Evolutionary conservation across 2,888 invertebrate genomes (phyloP).

Genomic region (Pegoplata infirma): DNA sequence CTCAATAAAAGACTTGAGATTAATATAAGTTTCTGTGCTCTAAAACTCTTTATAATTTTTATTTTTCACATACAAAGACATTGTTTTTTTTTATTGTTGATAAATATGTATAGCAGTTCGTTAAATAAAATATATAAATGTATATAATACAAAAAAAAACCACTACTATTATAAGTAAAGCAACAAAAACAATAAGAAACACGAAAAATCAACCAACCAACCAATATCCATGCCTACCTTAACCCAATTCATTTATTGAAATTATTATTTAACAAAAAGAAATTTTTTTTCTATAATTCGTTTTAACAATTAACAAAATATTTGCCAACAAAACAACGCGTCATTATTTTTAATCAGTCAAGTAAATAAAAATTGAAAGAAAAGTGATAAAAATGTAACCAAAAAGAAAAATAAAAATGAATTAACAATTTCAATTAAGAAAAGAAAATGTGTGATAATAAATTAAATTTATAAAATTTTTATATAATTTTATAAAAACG

Average conservation of each 20-base stretch:
- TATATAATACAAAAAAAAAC: slow-evolving; percentile 27
- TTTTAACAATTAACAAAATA: slow-evolving; percentile 13
- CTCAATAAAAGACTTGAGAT: background rate
- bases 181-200: slow-evolving; percentile 36
- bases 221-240: slow-evolving; percentile 69
- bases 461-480: background rate
- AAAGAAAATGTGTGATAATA: background rate
- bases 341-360: slow-evolving; percentile 9
- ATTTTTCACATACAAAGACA: background rate
- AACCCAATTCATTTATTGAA: slow-evolving; percentile 72
- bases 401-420: background rate
- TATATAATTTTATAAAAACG: background rate
- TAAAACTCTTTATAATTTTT: too few species aligned
- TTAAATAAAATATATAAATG: background rate
- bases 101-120: background rate
- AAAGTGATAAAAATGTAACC: background rate
- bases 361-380: background rate
- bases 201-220: slow-evolving; percentile 21
- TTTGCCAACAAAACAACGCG: slow-evolving; percentile 19
- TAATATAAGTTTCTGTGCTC: background rate
- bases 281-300: slow-evolving; percentile 52
- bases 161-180: slow-evolving; percentile 23
- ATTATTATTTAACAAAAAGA: slow-evolving; percentile 74
- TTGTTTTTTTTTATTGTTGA: too few species aligned
- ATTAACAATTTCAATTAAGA: background rate